Evolutionary conservation across 1,140 invertebrate genomes (phyloP), one percentile per base, ranked within the genome.

Genomic region (Epicauta chinensis): DNA sequence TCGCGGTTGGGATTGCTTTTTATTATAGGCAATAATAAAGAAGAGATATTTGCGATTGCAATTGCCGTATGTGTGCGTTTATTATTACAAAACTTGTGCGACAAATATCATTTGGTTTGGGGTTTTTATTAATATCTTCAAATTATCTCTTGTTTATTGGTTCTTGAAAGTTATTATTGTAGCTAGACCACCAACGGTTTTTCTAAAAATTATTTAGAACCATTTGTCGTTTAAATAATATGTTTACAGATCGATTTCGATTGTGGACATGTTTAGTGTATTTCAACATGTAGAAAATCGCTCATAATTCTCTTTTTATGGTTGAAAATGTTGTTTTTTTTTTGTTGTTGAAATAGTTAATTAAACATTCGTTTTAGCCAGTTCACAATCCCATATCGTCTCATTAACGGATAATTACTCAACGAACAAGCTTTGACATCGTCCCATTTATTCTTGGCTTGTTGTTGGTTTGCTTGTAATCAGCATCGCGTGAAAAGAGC

Each of bases 401-500:
- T 51, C 48, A 51, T 51, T 51, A 51, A 51, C 48, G 40, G 48
- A 41, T 51, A 51, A 51, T 51, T 51, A 42, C 48, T 32, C 39
- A 41, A 32, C 17, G 48, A 51, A 51, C 48, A 30, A 51, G 38
- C 23, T 42, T 51, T 41, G 48, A 51, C 48, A 42, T 51, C 48
- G 48, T 42, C 48, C 48, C 37, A 42, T 51, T 51, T 41, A 42
- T 42, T 32, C 39, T 40, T 17, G 16, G 2, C 23, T 38, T 32
- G 38, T 36, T 51, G 32, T 42, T 47, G 45, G 45, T 51, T 42
- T 51, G 38, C 29, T 51, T 51, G 48, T 41, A 51, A 42, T 42
- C 37, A 41, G 48, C 48, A 51, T 51, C 48, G 48, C 48, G 48
- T 51, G 48, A 51, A 51, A 51, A 42, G 48, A 51, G 48, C 48